Evolutionary conservation across 2,888 invertebrate genomes (phyloP).

Genomic region (Clunio marinus): DNA sequence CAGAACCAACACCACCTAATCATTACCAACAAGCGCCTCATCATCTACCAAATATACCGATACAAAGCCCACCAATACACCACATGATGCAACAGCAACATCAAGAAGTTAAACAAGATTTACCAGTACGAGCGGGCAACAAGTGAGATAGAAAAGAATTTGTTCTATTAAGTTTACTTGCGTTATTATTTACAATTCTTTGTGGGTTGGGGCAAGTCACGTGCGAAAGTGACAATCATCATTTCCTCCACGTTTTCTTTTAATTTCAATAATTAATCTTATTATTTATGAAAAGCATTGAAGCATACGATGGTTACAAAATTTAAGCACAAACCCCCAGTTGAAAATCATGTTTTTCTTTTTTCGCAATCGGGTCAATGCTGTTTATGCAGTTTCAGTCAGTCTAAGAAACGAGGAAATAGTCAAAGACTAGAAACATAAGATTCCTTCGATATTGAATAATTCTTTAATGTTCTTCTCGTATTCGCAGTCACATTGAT

Average conservation of each 20-base stretch:
- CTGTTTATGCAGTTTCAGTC: not conserved
- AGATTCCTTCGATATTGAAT: not conserved
- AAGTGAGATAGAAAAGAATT: constrained; percentile 21
- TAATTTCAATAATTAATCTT: too few relatives aligned
- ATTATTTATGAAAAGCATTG: too few relatives aligned
- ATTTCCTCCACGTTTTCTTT: too few relatives aligned
- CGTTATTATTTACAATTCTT: not conserved
- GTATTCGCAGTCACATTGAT: constrained; percentile 14
- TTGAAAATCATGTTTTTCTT: constrained; percentile 11
- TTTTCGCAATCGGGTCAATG: not conserved
- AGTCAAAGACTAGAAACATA: not conserved
- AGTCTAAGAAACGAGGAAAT: constrained; percentile 6
- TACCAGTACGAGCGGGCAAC: constrained; percentile 30
- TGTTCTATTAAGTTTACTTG: constrained; percentile 16
- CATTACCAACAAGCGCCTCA: too few relatives aligned
- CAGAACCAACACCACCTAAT: constrained; percentile 23
- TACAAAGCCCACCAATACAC: constrained; percentile 41
- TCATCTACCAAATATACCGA: constrained; percentile 41
- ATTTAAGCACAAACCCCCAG: not conserved
- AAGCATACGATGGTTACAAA: too few relatives aligned
- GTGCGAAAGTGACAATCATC: too few relatives aligned
- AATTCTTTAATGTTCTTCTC: constrained; percentile 9
- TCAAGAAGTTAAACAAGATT: constrained; percentile 30
- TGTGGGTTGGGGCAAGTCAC: constrained; percentile 6
- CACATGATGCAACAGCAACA: constrained; percentile 40